Evolutionary conservation across 2,888 invertebrate species (phyloP).

Genomic region (Hermodice carunculata): DNA sequence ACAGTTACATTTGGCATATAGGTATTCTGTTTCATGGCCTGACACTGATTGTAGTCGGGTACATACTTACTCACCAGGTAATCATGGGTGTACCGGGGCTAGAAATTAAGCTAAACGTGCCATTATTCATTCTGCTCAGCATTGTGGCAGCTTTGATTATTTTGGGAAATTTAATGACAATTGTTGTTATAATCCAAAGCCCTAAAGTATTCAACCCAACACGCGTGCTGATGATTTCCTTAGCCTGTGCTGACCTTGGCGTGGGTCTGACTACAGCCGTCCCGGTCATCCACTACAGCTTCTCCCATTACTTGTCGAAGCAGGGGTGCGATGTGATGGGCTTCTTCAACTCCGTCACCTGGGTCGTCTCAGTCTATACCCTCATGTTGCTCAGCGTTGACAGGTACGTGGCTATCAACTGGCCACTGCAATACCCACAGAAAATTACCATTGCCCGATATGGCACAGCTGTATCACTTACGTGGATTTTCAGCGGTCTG

Average conservation of each 20-base stretch:
- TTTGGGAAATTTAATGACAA: neutral
- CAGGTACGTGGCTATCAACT: neutral
- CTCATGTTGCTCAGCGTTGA: neutral
- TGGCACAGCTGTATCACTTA: neutral
- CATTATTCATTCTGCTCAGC: no score
- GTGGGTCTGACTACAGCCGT: neutral
- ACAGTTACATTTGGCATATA: no score
- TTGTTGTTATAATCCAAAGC: neutral
- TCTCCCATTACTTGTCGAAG: neutral
- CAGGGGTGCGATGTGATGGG: neutral
- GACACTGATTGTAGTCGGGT: no score
- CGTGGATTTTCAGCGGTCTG: neutral
- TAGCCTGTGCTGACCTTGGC: neutral
- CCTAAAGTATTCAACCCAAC: neutral
- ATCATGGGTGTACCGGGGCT: no score
- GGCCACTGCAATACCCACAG: neutral
- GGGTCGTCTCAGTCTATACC: constrained; percentile 5
- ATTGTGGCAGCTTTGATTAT: no score
- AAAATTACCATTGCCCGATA: neutral
- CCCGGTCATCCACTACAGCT: neutral
- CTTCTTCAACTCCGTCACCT: neutral
- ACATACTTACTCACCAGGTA: no score
- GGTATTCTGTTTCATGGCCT: no score
- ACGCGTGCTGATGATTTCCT: neutral
- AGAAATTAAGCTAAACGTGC: no score